Evolutionary conservation across 2,113 vertebrate genomes (phyloP).

Genomic region (Gnathonemus longibarbis): DNA sequence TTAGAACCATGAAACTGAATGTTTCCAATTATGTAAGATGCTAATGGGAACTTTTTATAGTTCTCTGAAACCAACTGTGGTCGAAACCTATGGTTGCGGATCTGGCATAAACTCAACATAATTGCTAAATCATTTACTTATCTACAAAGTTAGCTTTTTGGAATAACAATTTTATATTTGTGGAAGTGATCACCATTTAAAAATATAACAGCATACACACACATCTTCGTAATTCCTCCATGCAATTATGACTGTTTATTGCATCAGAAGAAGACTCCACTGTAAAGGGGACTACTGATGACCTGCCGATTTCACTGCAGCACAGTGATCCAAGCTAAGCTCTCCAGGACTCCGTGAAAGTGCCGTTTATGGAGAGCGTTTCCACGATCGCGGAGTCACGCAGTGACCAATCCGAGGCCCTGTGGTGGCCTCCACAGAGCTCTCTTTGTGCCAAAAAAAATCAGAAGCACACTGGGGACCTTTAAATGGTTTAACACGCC

Average conservation of each 20-base stretch:
- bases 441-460: slow-evolving; percentile 20
- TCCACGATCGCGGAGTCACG: neutral
- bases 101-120: neutral
- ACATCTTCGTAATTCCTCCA: neutral
- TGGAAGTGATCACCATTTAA: neutral
- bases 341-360: neutral
- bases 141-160: neutral
- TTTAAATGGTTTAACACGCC: neutral
- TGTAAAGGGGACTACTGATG: neutral
- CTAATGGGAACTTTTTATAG: neutral
- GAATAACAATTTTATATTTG: neutral
- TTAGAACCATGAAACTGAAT: neutral
- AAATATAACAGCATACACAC: neutral
- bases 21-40: neutral
- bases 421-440: slow-evolving; percentile 4
- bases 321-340: neutral
- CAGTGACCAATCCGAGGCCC: neutral
- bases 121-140: neutral
- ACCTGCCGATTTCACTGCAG: neutral
- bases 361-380: neutral
- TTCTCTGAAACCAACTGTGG: neutral
- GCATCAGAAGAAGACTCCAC: neutral
- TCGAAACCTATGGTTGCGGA: neutral
- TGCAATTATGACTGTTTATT: neutral
- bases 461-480: neutral